Percentiles rank a stretch among this genome's conserved stretches.
Evolutionary conservation across 2,113 vertebrate species (phyloP).

Genomic region (Spea multiplicata): DNA sequence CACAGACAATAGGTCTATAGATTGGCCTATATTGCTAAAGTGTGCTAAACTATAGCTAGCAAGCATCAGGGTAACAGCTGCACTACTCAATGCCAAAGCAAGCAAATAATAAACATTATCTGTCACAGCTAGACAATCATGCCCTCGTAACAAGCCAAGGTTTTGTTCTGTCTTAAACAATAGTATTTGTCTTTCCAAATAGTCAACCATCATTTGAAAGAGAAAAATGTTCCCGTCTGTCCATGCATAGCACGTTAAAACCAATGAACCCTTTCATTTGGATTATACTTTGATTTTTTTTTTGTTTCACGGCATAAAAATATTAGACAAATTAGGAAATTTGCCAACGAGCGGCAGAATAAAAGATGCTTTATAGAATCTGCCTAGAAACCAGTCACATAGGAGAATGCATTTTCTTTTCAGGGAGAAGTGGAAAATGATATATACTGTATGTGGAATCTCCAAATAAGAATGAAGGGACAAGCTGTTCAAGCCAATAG

Average conservation of each 20-base stretch:
- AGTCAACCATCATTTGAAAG: background rate
- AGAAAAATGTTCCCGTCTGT: background rate
- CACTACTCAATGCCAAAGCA: background rate
- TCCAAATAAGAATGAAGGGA: slow-evolving; percentile 60
- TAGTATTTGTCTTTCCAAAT: background rate
- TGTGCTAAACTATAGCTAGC: no score
- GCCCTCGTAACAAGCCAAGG: background rate
- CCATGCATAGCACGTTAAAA: background rate
- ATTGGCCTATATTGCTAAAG: no score
- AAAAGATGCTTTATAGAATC: slow-evolving; percentile 3
- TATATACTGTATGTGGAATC: slow-evolving; percentile 47
- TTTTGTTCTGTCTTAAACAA: background rate
- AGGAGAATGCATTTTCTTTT: slow-evolving; percentile 25
- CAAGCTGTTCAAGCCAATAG: slow-evolving; percentile 58
- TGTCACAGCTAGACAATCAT: background rate
- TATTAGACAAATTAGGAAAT: no score
- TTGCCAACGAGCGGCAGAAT: background rate
- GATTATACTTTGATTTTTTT: background rate
- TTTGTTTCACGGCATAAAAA: background rate
- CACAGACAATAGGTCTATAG: no score
- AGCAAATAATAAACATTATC: background rate
- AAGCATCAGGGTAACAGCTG: background rate
- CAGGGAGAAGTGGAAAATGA: slow-evolving; percentile 29
- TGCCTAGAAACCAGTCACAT: slow-evolving; percentile 32
- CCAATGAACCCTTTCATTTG: background rate